Base-by-base conservation (phyloP, 2,888 invertebrate species). In the Phoronis australis region DNA sequence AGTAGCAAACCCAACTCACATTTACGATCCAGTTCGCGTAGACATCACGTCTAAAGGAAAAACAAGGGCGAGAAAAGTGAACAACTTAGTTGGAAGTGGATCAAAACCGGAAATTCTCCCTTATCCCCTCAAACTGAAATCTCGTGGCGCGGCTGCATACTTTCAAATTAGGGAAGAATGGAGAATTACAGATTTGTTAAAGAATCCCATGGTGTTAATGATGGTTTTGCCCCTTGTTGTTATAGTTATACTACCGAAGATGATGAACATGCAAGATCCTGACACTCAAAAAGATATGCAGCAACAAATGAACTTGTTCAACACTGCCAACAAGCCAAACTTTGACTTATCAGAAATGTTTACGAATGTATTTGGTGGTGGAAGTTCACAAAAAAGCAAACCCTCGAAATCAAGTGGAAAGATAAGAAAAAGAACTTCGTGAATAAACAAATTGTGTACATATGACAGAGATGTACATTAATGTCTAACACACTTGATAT, bases 21-120 rank as follows among this genome's bases (percentile, higher is more conserved):
- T 87, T 57, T 99, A 94, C 75, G 97, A 99, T 75, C 89, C 94
- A 21, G 86, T 90, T 4, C 82, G 99, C 54, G 94, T 99, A 1
- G 99, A 99, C 80, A 95, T 99, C 54, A 97, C 92, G 74, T 88
- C 90, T 0, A 96, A 94, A 77, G 99, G 99, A 37, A 99, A 96
- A 78, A 90, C 89, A 68, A 83, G 99, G 60, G 96, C 95, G 1
- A 82, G 99, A 41, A 90, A 89, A 80, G 88, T 99, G 0, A 96
- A 95, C 77, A 86, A 88, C 66, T 85, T 99, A 40, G 95, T 96
- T 77, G 91, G 91, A 0, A 87, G 90, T 0, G 86, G 88, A 72
- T 88, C 96, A 3, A 66, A 71, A 49, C n/a, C n/a, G n/a, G n/a
- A n/a, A n/a, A 65, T 65, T 4, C 85, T 96, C 48, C 87, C 90